Conservation (phyloP, 2,797 vertebrate genomes). For the Peromyscus nudipes region DNA sequence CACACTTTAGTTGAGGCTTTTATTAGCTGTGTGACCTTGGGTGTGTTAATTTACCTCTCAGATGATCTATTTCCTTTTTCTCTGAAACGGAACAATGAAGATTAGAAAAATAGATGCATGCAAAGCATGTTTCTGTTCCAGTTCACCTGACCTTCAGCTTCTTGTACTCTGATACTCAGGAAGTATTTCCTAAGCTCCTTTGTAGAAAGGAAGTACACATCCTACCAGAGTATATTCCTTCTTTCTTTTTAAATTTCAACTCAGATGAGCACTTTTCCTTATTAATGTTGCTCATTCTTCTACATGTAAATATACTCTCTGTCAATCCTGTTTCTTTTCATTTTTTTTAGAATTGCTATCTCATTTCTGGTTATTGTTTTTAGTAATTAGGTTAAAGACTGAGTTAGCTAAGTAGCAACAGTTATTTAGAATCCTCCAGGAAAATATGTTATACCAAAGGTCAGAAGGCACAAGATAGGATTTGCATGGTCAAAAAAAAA, state of each 20-base stretch:
- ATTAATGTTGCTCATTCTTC: not conserved
- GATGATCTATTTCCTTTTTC: slow-evolving; percentile 56
- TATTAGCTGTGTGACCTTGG: slow-evolving; percentile 25
- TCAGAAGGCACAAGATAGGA: not conserved
- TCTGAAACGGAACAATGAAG: slow-evolving; percentile 57
- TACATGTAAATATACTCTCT: not conserved
- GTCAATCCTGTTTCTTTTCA: not conserved
- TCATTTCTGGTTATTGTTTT: not conserved
- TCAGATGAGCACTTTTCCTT: not conserved
- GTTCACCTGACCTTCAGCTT: slow-evolving; percentile 26
- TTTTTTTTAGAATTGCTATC: not conserved
- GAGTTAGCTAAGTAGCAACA: not conserved
- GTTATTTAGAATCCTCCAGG: not conserved
- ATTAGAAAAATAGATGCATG: slow-evolving; percentile 9
- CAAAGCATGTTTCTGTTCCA: slow-evolving; percentile 37
- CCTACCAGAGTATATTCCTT: not conserved
- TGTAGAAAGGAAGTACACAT: not conserved
- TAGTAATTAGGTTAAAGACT: not conserved
- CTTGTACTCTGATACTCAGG: not conserved
- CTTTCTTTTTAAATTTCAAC: slow-evolving; percentile 4
- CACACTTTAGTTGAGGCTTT: not conserved
- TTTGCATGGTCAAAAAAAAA: not conserved
- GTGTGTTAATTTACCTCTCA: slow-evolving; percentile 21
- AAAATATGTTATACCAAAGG: not conserved
- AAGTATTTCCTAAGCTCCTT: slow-evolving; percentile 38